Conservation (phyloP, 2,888 invertebrate species). For the Kuschelorhynchus macadamiae region DNA sequence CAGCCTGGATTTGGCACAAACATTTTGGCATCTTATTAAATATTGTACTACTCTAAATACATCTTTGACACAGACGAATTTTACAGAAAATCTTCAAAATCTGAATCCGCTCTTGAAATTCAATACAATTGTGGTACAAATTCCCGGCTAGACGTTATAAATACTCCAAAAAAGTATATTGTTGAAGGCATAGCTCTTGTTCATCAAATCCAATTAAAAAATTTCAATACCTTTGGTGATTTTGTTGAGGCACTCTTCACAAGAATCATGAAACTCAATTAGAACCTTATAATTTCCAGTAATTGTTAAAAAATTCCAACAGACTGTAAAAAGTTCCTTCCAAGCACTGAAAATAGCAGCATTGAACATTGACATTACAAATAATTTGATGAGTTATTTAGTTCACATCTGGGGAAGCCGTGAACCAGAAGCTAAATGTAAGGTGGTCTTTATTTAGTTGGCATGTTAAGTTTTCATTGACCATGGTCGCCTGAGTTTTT, state of each 20-base stretch:
- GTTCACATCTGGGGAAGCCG: no score
- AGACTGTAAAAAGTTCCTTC: slow-evolving; percentile 51
- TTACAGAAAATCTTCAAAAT: slow-evolving; percentile 36
- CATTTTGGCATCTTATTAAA: slow-evolving; percentile 13
- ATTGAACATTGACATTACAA: no score
- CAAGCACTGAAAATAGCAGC: slow-evolving; percentile 49
- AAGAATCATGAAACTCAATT: slow-evolving; percentile 30
- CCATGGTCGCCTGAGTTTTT: no score
- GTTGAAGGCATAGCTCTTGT: slow-evolving; percentile 44
- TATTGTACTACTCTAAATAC: slow-evolving; percentile 23
- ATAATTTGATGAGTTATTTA: no score
- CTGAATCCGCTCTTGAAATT: slow-evolving; percentile 35
- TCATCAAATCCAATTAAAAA: slow-evolving; percentile 42
- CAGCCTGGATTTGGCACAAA: slow-evolving; percentile 10
- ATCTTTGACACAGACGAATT: slow-evolving; percentile 32
- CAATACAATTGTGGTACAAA: slow-evolving; percentile 32
- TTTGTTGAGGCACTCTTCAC: slow-evolving; percentile 49
- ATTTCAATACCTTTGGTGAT: slow-evolving; percentile 49
- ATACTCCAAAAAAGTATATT: slow-evolving; percentile 19
- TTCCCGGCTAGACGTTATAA: slow-evolving; percentile 42
- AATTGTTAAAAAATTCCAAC: slow-evolving; percentile 50
- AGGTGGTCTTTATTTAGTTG: no score
- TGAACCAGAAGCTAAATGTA: no score
- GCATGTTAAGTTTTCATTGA: no score
- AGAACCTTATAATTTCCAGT: slow-evolving; percentile 52